A percentile compares a stretch with the other conserved stretches of the same genome.
phyloP scores from a whole-genome alignment of 2,113 vertebrate species.

The Neodon shergylaensis region DNA sequence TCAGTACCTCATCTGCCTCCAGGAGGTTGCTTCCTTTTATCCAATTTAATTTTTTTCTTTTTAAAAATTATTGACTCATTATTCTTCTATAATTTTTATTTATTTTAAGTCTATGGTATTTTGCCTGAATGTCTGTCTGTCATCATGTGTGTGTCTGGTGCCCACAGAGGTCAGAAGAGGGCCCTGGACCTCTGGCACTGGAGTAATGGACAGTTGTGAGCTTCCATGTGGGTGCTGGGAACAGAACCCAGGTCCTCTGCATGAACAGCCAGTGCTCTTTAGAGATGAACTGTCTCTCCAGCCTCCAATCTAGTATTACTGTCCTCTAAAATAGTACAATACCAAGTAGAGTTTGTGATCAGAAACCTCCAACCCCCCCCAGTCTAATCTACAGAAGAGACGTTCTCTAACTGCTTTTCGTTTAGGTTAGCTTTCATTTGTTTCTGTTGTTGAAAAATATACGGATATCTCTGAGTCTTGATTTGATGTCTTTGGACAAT shows the following conservation, averaged over 20 bases:
- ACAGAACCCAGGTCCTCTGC: background rate
- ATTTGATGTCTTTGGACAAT: background rate
- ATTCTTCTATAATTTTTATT: background rate
- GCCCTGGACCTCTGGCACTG: background rate
- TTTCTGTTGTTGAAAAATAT: background rate
- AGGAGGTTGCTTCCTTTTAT: background rate
- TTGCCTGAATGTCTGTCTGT: background rate
- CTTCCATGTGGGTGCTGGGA: background rate
- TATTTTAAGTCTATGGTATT: background rate
- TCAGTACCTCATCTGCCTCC: background rate
- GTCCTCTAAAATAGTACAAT: background rate
- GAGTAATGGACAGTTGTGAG: background rate
- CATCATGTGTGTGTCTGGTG: no score
- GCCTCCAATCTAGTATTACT: background rate
- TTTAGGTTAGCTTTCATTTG: background rate
- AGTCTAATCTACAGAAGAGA: background rate
- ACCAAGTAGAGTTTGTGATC: background rate
- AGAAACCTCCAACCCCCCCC: background rate
- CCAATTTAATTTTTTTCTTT: background rate
- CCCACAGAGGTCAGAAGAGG: background rate
- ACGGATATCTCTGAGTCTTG: background rate
- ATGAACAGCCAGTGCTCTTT: background rate
- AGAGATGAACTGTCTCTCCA: background rate
- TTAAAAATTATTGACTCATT: background rate
- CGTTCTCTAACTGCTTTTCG: background rate